Base-by-base conservation (phyloP, 2,797 vertebrate species). In the Erethizon dorsatum region DNA sequence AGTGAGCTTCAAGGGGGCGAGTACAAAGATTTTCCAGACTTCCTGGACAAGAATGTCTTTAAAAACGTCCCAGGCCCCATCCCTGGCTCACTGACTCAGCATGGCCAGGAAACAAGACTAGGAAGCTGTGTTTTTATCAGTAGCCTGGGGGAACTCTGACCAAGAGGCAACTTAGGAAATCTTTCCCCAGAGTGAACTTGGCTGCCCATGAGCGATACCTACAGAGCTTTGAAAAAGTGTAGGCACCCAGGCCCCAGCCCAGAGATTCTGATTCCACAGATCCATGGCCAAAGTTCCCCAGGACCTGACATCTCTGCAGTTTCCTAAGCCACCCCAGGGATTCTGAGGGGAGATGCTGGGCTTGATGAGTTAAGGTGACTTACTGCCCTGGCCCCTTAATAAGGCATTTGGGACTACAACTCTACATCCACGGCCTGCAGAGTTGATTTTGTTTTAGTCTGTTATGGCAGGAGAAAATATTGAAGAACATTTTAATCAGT, bases 61-160 rank as follows among this genome's bases (percentile, higher is more conserved):
- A 87, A 91, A 94, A 65, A 91, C 20, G 67, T 93, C 92, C 87
- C 71, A 92, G 85, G 79, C 78, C 73, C n/a, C 63, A n/a, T 79
- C 83, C 52, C 91, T 59, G 89, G 86, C 65, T 78, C 92, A 54
- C 87, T 92, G 90, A 95, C 80, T 85, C 96, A 96, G 94, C 93
- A 90, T 88, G 69, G 90, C 97, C 96, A 88, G 84, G 90, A 96
- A 96, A 69, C 6, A 4, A 18, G 77, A 37, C 83, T 26, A 47
- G 92, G 79, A 95, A 94, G 85, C 59, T 78, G 20, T 2, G n/a
- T 65, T 86, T 91, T 86, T 77, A 87, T 26, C 59, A 73, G 52
- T 50, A 91, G 57, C 61, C 73, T 65, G 17, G 14, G 75, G 92
- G 67, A 89, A 71, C 67, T 20, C 37, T n/a, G n/a, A 71, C 79